Base-by-base conservation (phyloP, 2,797 vertebrate species). In the Stomatorhinus walkeri region DNA sequence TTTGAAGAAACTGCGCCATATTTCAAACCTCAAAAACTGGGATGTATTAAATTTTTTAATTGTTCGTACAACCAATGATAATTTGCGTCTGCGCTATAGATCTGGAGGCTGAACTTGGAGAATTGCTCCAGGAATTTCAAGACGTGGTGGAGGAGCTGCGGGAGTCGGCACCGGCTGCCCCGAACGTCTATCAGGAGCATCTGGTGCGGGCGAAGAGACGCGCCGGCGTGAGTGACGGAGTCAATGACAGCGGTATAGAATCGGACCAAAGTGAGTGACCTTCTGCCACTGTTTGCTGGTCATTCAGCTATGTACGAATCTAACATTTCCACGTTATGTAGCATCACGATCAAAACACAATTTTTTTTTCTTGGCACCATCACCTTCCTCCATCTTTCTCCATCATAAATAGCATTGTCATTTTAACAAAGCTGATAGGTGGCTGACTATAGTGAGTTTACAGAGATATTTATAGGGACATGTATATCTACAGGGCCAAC, bases 101-200 rank as follows among this genome's bases (percentile, higher is more conserved):
- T 88, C 51, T 96, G 85, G 95, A 96, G 64, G 89, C 91, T 10
- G 95, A 96, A 87, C 91, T 96, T 22, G 93, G 91, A 1, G 95
- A 95, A 32, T 59, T 96, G 89, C 93, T 96, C 90, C 94, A 95
- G 90, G 95, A 96, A 93, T 96, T 96, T 92, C 92, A 95, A 89
- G 94, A 95, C 87, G 94, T 96, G 91, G 94, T 95, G 91, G 93
- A 96, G 91, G 95, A 96, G 88, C 91, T 96, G 88, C 93, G 91
- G 76, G 92, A 91, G 51, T 94, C 95, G 0, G 90, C 92, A 4
- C 91, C 91, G 4, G 93, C 91, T 89, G 92, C 90, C 86, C 87
- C 91, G 2, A 90, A 92, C 0, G 81, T 88, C 2, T 94, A 94
- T 93, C 92, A 94, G 83, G 90, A 91, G 9, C 88, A 94, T 22